A percentile compares a stretch with the other conserved stretches of the same genome.
Evolutionary conservation across 2,113 vertebrate species (phyloP).

Genomic region (Crotalus viridis): DNA sequence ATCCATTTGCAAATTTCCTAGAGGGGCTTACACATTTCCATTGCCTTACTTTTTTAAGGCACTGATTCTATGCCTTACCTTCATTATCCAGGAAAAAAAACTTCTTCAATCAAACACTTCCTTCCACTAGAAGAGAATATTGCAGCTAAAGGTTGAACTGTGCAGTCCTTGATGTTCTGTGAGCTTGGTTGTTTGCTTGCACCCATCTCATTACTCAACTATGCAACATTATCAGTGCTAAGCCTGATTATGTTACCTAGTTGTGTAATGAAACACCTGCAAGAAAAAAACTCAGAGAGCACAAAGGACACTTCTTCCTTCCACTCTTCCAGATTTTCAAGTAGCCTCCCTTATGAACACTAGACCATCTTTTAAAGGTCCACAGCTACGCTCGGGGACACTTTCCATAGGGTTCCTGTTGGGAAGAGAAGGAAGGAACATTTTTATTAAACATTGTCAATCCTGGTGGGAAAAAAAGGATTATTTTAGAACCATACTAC

Average conservation of each 20-base stretch:
- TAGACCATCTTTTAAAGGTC: not conserved
- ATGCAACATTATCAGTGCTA: not conserved
- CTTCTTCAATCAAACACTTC: not conserved
- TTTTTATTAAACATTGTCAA: not conserved
- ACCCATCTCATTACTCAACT: not conserved
- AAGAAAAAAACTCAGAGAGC: not conserved
- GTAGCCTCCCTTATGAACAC: not conserved
- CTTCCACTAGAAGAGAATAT: not conserved
- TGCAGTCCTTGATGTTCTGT: not conserved
- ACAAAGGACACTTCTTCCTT: not conserved
- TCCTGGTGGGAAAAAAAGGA: not conserved
- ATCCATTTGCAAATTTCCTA: not conserved
- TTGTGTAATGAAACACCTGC: not conserved
- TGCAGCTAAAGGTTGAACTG: not conserved
- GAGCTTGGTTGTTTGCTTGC: not conserved
- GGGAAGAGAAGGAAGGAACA: not conserved
- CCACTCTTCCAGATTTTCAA: not conserved
- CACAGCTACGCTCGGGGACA: not conserved
- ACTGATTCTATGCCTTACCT: not conserved
- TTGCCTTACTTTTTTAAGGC: not conserved
- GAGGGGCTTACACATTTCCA: not conserved
- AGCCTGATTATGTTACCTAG: not conserved
- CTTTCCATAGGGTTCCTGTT: not conserved
- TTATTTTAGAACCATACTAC: not conserved
- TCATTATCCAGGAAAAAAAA: not conserved